Evolutionary conservation across 2,888 invertebrate genomes (phyloP).

Genomic region (Phengaris alcon): DNA sequence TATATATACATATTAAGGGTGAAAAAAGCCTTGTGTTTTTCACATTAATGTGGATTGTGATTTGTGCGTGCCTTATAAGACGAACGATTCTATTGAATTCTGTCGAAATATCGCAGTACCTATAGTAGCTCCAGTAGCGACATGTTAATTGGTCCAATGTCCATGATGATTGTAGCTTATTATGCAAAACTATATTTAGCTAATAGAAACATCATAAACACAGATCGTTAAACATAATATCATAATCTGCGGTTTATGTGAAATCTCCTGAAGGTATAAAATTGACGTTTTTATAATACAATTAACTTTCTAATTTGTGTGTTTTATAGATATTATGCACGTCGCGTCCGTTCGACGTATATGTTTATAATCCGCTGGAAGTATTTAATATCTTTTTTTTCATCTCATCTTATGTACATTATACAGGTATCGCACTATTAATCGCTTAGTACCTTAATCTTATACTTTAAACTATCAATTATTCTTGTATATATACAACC

Average conservation of each 20-base stretch:
- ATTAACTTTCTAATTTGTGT: constrained; percentile 19
- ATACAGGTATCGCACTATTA: neutral
- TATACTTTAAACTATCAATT: no score
- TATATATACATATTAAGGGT: no score
- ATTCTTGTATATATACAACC: no score
- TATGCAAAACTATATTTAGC: neutral
- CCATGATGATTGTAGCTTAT: neutral
- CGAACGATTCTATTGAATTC: no score
- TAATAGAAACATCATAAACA: neutral
- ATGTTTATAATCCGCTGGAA: neutral
- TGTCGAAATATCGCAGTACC: no score
- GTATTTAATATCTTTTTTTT: neutral
- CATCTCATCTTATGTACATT: neutral
- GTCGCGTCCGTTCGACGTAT: neutral
- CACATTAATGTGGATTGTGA: no score
- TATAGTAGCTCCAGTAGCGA: no score
- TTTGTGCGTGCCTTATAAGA: no score
- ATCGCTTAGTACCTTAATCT: neutral
- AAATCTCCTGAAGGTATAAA: neutral
- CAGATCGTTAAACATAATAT: neutral
- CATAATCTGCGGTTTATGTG: constrained; percentile 7
- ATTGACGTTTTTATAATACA: constrained; percentile 19
- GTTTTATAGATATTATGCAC: constrained; percentile 19
- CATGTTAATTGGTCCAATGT: no score
- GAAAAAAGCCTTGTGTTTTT: no score